A percentile compares a stretch with the other conserved stretches of the same genome.
These are phyloP conservation scores for Ptiloglossa arizonensis DNA, from an alignment of 1,140 invertebrate genomes.

Conservation along the genomic window DNA sequence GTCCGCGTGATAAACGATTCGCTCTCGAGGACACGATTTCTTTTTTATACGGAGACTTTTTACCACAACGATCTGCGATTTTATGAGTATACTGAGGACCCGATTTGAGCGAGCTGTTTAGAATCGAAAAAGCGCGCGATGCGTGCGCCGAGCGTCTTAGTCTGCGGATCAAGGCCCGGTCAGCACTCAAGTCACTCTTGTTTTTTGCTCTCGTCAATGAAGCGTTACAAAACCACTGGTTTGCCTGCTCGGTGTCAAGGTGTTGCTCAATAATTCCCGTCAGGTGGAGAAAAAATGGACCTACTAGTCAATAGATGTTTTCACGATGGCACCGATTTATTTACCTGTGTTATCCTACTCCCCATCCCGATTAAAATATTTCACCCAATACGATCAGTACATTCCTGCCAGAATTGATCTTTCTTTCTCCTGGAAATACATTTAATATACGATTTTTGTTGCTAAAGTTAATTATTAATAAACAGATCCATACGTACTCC, in stretches of 20 bases:
- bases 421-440: too few species aligned
- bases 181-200: constrained; percentile 26
- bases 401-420: too few species aligned
- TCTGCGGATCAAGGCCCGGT: constrained; percentile 36
- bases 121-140: background rate
- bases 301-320: too few species aligned
- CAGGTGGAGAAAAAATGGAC: background rate
- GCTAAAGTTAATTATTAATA: too few species aligned
- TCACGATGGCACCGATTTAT: too few species aligned
- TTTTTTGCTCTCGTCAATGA: background rate
- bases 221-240: constrained; percentile 3
- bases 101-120: background rate
- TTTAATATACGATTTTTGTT: too few species aligned
- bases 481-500: too few species aligned
- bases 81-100: background rate
- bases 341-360: too few species aligned
- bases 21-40: background rate
- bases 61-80: background rate
- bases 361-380: too few species aligned
- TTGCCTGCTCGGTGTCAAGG: constrained; percentile 10
- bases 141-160: background rate
- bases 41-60: background rate
- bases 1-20: background rate
- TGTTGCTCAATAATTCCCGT: constrained; percentile 22
- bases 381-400: too few species aligned